phyloP scores from a whole-genome alignment of 2,113 vertebrate genomes.

The Plecotus auritus region DNA sequence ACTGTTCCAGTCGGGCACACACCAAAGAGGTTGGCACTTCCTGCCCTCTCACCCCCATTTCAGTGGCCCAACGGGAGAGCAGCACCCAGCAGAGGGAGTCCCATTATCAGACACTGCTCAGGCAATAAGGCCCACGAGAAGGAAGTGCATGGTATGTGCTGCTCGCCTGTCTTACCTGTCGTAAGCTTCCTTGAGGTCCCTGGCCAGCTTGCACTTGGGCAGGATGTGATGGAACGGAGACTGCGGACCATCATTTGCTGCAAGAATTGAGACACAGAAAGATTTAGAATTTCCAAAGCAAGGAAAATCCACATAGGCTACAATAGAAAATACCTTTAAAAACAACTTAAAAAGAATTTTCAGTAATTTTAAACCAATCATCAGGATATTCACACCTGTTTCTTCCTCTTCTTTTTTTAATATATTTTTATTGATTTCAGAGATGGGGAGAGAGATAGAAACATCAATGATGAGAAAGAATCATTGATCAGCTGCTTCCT shows the following conservation, averaged over 20 bases:
- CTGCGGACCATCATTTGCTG: conserved; percentile 89
- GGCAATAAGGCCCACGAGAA: background rate
- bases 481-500: no score
- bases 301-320: background rate
- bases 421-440: no score
- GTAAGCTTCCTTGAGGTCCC: conserved; percentile 95
- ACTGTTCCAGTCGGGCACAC: background rate
- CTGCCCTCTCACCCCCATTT: background rate
- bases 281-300: conserved; percentile 40
- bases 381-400: background rate
- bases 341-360: background rate
- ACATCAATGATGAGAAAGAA: no score
- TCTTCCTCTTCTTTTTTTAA: background rate
- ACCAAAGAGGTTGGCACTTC: background rate
- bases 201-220: conserved; percentile 97
- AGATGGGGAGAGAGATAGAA: no score
- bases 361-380: background rate
- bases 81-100: background rate
- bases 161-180: conserved; percentile 87
- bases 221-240: conserved; percentile 97
- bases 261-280: conserved; percentile 55
- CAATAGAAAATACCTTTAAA: background rate
- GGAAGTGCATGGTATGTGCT: background rate
- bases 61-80: background rate
- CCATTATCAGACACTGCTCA: background rate